A percentile compares a stretch with the other conserved stretches of the same genome.
These are phyloP conservation scores for Sinohyriopsis cumingii DNA, from an alignment of 2,888 invertebrate genomes.

Conservation along the genomic window DNA sequence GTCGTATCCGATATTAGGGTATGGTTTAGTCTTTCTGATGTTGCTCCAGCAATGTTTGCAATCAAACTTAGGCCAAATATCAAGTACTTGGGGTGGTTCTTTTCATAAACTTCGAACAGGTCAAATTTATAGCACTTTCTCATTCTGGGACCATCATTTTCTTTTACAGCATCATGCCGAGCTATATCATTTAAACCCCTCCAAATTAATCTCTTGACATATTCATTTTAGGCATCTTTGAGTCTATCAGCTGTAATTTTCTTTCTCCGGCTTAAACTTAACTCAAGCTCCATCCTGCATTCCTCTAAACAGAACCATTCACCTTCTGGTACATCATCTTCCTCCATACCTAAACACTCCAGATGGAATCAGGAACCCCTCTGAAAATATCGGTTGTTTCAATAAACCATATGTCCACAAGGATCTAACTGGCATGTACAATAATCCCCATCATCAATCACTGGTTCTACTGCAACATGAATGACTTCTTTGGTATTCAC, in stretches of 20 bases:
- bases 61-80: conserved; percentile 8
- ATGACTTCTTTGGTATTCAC: conserved; percentile 1
- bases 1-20: conserved; percentile 8
- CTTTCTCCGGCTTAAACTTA: not conserved
- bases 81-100: conserved; percentile 12
- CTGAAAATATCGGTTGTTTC: conserved; percentile 6
- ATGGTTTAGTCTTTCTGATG: conserved; percentile 8
- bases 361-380: conserved; percentile 18
- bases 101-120: conserved; percentile 10
- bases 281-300: not conserved
- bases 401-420: conserved; percentile 11
- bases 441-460: not conserved
- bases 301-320: conserved; percentile 15
- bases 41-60: conserved; percentile 12
- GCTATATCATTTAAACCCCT: conserved; percentile 11
- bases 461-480: not conserved
- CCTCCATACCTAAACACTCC: conserved; percentile 11
- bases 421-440: no score
- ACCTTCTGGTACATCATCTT: conserved; percentile 12
- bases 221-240: conserved; percentile 10
- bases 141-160: conserved; percentile 20
- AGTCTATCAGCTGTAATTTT: conserved; percentile 1
- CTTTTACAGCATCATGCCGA: conserved; percentile 15
- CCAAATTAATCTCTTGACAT: conserved; percentile 8
- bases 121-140: conserved; percentile 11